These are phyloP conservation scores for Matsumurasca onukii DNA, from an alignment of 1,140 invertebrate species.

Conservation along the genomic window DNA sequence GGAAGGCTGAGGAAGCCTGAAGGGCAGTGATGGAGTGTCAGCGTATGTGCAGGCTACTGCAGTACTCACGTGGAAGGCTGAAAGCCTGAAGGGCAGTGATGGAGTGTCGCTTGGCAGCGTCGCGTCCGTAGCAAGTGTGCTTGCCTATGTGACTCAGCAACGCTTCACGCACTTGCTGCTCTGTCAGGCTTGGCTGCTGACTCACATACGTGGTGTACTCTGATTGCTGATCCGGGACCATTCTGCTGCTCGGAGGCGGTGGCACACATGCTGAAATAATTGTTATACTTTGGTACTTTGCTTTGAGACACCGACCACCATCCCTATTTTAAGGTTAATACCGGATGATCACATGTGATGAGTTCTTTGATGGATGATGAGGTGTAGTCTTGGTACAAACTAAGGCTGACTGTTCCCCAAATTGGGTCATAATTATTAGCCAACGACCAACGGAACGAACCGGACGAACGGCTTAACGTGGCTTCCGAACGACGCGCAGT, in stretches of 20 bases:
- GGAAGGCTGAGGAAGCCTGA: conserved; percentile 54
- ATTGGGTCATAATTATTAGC: not conserved
- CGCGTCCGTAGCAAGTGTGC: conserved; percentile 58
- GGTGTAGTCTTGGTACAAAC: too few relatives aligned
- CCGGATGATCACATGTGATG: not conserved
- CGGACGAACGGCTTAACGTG: too few relatives aligned
- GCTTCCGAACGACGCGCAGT: too few relatives aligned
- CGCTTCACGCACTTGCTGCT: conserved; percentile 54
- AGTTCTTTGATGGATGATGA: not conserved
- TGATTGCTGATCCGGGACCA: not conserved
- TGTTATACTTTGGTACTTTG: not conserved
- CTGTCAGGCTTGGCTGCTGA: conserved; percentile 46
- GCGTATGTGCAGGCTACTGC: too few relatives aligned
- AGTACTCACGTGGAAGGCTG: conserved; percentile 58
- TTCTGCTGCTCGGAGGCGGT: conserved; percentile 45
- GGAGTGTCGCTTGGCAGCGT: conserved; percentile 53
- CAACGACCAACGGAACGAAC: not conserved
- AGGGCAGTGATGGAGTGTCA: conserved; percentile 55
- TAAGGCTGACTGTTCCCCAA: too few relatives aligned
- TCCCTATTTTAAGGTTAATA: not conserved
- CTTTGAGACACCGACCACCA: too few relatives aligned
- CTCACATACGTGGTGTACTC: not conserved
- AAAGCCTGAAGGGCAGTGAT: conserved; percentile 53
- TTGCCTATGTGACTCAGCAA: conserved; percentile 51
- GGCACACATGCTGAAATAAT: conserved; percentile 36